Evolutionary conservation across 2,888 invertebrate genomes (phyloP).

Genomic region (Molorchus minor): DNA sequence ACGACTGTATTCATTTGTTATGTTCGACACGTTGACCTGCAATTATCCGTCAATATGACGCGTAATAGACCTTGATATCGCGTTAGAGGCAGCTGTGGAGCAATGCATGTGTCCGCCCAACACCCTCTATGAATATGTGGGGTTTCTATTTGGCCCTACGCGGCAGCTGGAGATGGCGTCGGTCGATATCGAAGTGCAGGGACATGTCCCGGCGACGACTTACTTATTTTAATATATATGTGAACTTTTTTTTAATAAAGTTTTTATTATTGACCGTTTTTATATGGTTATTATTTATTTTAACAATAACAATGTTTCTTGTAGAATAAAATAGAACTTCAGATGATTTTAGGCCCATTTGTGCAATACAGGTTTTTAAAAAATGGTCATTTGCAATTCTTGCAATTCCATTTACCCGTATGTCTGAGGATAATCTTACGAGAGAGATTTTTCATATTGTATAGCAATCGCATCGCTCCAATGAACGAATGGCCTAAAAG

Average conservation of each 20-base stretch:
- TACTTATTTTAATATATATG: conserved; percentile 13
- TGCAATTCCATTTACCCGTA: too few relatives aligned
- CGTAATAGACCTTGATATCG: neutral
- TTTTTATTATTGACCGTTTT: too few relatives aligned
- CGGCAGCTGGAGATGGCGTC: conserved; percentile 29
- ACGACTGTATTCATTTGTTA: neutral
- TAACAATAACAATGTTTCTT: too few relatives aligned
- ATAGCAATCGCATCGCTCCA: too few relatives aligned
- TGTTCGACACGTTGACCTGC: conserved; percentile 3
- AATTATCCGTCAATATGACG: conserved; percentile 11
- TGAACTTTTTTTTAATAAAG: neutral
- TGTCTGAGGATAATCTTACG: too few relatives aligned
- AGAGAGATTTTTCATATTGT: too few relatives aligned
- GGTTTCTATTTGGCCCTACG: conserved; percentile 24
- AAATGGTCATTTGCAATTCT: too few relatives aligned
- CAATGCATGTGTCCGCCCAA: conserved; percentile 31
- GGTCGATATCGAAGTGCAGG: conserved; percentile 18
- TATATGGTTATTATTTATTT: too few relatives aligned
- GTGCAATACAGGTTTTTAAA: too few relatives aligned
- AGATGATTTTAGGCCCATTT: too few relatives aligned
- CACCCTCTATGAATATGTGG: conserved; percentile 24
- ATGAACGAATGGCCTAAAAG: too few relatives aligned
- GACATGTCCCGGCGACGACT: conserved; percentile 8
- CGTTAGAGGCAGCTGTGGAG: conserved; percentile 31
- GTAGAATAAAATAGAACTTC: too few relatives aligned